These are phyloP conservation scores for Rhinogobius similis DNA, from an alignment of 2,113 vertebrate genomes.

Conservation along the genomic window DNA sequence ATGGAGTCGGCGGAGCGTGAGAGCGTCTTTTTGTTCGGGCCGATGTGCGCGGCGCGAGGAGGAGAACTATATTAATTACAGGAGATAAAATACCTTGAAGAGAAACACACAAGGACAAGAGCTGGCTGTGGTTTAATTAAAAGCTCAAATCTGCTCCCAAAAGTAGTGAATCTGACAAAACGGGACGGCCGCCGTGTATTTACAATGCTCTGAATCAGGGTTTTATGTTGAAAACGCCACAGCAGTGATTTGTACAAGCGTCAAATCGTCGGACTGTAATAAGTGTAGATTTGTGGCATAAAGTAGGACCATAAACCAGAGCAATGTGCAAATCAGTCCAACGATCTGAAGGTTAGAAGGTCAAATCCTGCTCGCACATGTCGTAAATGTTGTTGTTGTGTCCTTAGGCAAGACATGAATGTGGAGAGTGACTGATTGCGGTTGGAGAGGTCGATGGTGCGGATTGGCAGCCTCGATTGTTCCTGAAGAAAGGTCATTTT, in stretches of 20 bases:
- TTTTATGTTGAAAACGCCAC: conserved; percentile 55
- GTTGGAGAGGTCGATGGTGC: no score
- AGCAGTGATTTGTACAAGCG: conserved; percentile 39
- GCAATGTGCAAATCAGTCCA: no score
- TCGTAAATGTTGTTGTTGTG: no score
- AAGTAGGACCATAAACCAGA: background rate
- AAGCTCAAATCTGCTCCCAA: conserved; percentile 41
- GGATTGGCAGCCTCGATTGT: no score
- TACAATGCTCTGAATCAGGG: conserved; percentile 49
- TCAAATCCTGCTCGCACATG: no score
- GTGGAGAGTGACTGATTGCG: no score
- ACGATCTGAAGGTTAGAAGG: no score
- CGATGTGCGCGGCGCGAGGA: conserved; percentile 5
- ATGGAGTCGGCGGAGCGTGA: conserved; percentile 59
- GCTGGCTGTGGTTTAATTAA: conserved; percentile 61
- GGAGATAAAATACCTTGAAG: conserved; percentile 19
- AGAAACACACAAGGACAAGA: conserved; percentile 25
- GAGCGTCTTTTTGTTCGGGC: conserved; percentile 34
- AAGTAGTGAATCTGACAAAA: conserved; percentile 46
- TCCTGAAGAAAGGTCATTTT: no score
- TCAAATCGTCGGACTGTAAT: background rate
- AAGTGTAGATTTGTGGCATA: background rate
- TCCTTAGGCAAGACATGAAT: no score
- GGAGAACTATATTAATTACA: conserved; percentile 40
- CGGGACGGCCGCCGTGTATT: conserved; percentile 24